These are phyloP conservation scores for Ceramica pisi DNA, from an alignment of 2,888 invertebrate species.

Conservation along the genomic window DNA sequence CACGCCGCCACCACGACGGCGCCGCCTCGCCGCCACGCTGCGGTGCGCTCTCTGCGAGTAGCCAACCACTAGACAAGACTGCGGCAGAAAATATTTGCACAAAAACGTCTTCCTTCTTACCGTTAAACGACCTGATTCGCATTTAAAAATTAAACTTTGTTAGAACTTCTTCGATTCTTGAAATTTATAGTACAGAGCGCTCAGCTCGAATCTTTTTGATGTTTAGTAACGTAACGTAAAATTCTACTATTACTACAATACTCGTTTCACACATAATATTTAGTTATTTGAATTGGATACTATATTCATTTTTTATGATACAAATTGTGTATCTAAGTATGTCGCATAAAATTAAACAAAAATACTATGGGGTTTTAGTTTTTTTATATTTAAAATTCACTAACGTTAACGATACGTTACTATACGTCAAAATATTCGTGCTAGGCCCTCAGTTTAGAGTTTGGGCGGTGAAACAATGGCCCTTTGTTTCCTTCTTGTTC, in stretches of 20 bases:
- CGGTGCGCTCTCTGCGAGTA: slow-evolving; percentile 73
- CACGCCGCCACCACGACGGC: slow-evolving; percentile 65
- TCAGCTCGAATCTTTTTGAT: no score
- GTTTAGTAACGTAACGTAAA: no score
- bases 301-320: no score
- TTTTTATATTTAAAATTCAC: no score
- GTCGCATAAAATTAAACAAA: no score
- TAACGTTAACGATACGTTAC: no score
- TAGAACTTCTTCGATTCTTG: slow-evolving; percentile 87
- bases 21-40: slow-evolving; percentile 61
- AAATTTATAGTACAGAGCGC: slow-evolving; percentile 84
- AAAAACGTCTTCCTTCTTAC: slow-evolving; percentile 91
- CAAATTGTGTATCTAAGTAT: no score
- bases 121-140: slow-evolving; percentile 88
- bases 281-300: no score
- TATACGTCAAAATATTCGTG: no score
- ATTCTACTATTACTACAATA: no score
- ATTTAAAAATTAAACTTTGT: slow-evolving; percentile 88
- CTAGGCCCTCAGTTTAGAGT: slow-evolving; percentile 78
- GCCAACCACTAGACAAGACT: slow-evolving; percentile 74
- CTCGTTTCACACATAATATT: no score
- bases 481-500: slow-evolving; percentile 89
- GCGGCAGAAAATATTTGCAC: slow-evolving; percentile 85
- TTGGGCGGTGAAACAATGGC: slow-evolving; percentile 86
- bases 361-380: no score